phyloP scores from a whole-genome alignment of 30 jellyfish, hydroid and myxozoan species.

The Aurelia sp. region DNA sequence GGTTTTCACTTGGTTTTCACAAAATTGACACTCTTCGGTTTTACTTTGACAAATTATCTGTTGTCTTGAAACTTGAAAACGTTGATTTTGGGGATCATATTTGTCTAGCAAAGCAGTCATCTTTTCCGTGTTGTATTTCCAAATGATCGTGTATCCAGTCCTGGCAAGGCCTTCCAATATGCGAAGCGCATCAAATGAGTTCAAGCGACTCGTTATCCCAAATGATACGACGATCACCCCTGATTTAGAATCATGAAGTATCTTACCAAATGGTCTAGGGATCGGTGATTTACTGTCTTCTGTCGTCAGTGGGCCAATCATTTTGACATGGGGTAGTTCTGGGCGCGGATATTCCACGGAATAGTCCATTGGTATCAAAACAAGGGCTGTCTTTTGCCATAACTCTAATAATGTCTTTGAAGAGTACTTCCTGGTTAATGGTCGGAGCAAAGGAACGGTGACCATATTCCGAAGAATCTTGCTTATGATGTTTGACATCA shows the following conservation, averaged over 20 bases:
- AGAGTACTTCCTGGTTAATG: constrained; percentile 32
- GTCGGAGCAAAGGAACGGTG: constrained; percentile 44
- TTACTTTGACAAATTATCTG: neutral
- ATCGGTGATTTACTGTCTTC: constrained; percentile 11
- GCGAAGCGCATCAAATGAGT: neutral
- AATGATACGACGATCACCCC: constrained; percentile 59
- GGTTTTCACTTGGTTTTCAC: neutral
- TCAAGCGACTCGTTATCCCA: constrained; percentile 54
- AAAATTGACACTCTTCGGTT: neutral
- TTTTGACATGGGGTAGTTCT: constrained; percentile 63
- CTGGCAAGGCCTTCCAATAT: constrained; percentile 25
- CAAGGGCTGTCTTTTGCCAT: constrained; percentile 59
- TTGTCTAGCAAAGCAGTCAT: neutral
- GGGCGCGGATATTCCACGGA: constrained; percentile 73
- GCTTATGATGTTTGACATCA: constrained; percentile 33
- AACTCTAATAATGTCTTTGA: constrained; percentile 36
- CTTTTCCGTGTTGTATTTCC: constrained; percentile 55
- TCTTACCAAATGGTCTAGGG: constrained; percentile 24
- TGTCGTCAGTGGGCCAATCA: constrained; percentile 70
- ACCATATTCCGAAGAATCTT: constrained; percentile 33
- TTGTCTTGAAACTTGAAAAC: neutral
- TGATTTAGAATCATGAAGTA: constrained; percentile 3
- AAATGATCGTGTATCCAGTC: constrained; percentile 30
- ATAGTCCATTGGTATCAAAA: constrained; percentile 72
- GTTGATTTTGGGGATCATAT: neutral